Evolutionary conservation across 2,113 vertebrate species (phyloP).

Genomic region (Sakesphorus luctuosus): DNA sequence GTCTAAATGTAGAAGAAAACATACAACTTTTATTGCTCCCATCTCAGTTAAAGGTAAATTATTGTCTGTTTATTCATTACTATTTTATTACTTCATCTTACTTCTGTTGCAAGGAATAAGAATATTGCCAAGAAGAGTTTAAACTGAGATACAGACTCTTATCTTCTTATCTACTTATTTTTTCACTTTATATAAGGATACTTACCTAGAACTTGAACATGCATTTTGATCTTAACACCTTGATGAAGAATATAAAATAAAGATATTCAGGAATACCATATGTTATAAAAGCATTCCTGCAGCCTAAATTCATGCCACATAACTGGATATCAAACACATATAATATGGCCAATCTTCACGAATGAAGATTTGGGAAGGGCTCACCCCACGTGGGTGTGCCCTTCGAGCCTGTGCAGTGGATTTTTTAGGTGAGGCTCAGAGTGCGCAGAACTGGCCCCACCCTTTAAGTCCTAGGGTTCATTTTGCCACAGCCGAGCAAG

Average conservation of each 20-base stretch:
- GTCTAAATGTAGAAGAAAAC: background rate
- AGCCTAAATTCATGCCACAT: background rate
- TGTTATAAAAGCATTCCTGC: background rate
- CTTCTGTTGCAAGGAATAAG: background rate
- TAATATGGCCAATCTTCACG: no score
- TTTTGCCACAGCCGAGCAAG: no score
- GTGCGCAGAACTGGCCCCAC: no score
- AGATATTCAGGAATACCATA: background rate
- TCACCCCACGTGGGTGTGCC: no score
- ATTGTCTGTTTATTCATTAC: background rate
- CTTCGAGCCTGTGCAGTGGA: no score
- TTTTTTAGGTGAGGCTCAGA: no score
- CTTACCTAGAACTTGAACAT: background rate
- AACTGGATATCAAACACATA: background rate
- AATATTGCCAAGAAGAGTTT: background rate
- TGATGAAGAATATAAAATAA: background rate
- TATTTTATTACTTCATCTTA: background rate
- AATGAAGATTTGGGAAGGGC: no score
- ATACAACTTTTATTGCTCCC: background rate
- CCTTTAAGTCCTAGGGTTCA: no score
- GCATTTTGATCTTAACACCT: background rate
- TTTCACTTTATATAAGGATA: background rate
- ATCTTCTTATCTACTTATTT: background rate
- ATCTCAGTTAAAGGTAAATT: background rate
- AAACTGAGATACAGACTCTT: background rate